Percentiles rank a stretch among this genome's conserved stretches.
Conservation (phyloP, 2,888 invertebrate species). For the Holacanthella duospinosa region DNA sequence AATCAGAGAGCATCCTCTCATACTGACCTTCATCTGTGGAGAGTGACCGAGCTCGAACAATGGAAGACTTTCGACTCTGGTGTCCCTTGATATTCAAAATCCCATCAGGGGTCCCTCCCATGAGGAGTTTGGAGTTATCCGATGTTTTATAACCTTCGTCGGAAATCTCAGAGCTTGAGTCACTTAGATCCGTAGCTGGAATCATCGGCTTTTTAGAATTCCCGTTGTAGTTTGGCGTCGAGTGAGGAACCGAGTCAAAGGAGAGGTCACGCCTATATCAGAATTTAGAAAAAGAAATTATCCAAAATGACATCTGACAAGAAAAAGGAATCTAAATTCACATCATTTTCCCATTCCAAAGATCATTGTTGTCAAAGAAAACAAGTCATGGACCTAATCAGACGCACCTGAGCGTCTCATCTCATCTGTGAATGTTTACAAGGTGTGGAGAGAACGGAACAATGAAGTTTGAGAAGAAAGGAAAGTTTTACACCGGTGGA, state of each 20-base stretch:
- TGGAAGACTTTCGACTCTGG: slow-evolving; percentile 21
- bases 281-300: neutral
- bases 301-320: too few species aligned
- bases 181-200: slow-evolving; percentile 35
- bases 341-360: too few species aligned
- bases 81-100: slow-evolving; percentile 15
- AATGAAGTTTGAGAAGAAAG: too few species aligned
- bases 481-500: too few species aligned
- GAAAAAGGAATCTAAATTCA: too few species aligned
- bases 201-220: slow-evolving; percentile 22
- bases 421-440: too few species aligned
- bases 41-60: slow-evolving; percentile 31
- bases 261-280: slow-evolving; percentile 33
- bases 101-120: slow-evolving; percentile 14
- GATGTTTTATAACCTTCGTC: slow-evolving; percentile 40
- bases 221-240: slow-evolving; percentile 32
- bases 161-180: slow-evolving; percentile 40
- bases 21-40: slow-evolving; percentile 36
- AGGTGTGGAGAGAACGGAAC: too few species aligned
- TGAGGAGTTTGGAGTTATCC: slow-evolving; percentile 25
- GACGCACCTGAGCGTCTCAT: too few species aligned
- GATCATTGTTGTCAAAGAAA: too few species aligned
- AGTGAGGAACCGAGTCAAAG: slow-evolving; percentile 33
- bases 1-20: too few species aligned
- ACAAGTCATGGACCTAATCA: too few species aligned